Evolutionary conservation across 2,113 vertebrate genomes (phyloP).

Genomic region (Erinaceus europaeus): DNA sequence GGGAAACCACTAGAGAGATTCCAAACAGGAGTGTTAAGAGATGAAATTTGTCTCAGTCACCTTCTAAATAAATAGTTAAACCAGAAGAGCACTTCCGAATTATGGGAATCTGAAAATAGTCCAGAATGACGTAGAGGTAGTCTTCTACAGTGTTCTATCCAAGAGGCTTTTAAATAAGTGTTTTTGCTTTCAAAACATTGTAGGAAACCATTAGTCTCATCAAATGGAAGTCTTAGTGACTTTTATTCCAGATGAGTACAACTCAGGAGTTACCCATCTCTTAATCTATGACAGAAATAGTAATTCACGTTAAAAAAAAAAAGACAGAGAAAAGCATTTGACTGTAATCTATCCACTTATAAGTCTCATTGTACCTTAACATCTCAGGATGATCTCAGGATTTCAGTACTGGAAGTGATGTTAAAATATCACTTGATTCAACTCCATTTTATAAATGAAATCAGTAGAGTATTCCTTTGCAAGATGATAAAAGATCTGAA

Average conservation of each 20-base stretch:
- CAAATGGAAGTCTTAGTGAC: slow-evolving; percentile 10
- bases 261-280: not conserved
- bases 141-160: not conserved
- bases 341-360: not conserved
- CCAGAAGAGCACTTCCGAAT: slow-evolving; percentile 37
- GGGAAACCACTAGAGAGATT: not conserved
- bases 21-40: not conserved
- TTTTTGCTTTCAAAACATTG: slow-evolving; percentile 49
- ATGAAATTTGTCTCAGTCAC: slow-evolving; percentile 14
- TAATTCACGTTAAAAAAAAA: not conserved
- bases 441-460: not conserved
- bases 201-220: slow-evolving; percentile 42
- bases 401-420: not conserved
- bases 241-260: slow-evolving; percentile 46
- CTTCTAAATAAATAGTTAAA: slow-evolving; percentile 10
- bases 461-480: not conserved
- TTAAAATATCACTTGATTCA: not conserved
- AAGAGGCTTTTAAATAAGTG: slow-evolving; percentile 36
- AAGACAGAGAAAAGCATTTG: not conserved
- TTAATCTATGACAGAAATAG: slow-evolving; percentile 17
- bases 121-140: not conserved
- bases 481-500: not conserved
- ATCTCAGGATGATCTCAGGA: not conserved
- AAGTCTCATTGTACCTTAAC: not conserved
- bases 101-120: slow-evolving; percentile 1